phyloP scores from a whole-genome alignment of 2,113 vertebrate species.

The Phalacrocorax carbo region DNA sequence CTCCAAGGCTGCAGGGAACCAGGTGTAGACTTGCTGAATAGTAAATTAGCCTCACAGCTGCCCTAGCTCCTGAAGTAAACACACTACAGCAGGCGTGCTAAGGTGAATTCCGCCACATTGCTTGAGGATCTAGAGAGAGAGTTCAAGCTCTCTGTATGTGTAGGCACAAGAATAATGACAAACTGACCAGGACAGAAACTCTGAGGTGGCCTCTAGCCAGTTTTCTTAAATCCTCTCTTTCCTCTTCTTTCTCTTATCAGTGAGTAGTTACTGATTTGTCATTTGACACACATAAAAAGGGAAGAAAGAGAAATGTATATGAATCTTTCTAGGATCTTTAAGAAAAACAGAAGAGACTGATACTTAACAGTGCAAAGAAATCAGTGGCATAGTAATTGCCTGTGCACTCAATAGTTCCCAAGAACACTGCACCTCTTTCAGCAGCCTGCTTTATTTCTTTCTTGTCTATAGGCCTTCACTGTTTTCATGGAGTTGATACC shows the following conservation, averaged over 20 bases:
- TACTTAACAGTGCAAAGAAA: neutral
- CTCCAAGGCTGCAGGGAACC: neutral
- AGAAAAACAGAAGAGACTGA: neutral
- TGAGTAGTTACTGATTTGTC: neutral
- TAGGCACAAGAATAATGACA: neutral
- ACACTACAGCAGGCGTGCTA: neutral
- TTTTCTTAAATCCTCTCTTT: neutral
- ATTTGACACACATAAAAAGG: neutral
- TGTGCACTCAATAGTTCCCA: neutral
- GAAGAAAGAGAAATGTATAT: neutral
- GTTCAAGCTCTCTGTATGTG: neutral
- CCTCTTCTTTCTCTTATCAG: neutral
- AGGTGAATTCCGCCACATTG: neutral
- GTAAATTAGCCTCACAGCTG: neutral
- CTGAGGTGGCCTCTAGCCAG: neutral
- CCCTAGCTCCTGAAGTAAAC: neutral
- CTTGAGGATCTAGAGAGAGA: neutral
- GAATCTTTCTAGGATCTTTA: neutral
- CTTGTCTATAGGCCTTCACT: neutral
- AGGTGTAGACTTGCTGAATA: neutral
- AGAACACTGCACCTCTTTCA: neutral
- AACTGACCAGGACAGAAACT: neutral
- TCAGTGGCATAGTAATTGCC: neutral
- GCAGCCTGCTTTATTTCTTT: neutral
- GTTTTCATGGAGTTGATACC: neutral